Base-by-base conservation (phyloP, 2,888 invertebrate genomes). In the Dolichopus griseipennis region DNA sequence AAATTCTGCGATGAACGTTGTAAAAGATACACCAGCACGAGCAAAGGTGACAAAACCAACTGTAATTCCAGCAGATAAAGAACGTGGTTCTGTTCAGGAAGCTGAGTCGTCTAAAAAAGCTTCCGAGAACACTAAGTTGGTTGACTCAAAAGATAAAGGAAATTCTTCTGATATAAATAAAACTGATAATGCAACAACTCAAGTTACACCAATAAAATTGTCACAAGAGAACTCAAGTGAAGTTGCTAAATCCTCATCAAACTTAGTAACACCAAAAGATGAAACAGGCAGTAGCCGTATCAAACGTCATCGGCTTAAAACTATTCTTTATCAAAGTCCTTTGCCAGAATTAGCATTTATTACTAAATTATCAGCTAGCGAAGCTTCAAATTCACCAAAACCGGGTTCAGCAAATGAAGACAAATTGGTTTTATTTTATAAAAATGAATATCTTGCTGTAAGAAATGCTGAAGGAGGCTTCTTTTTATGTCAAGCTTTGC, bases 361-460 rank as follows among this genome's bases (percentile, higher is more conserved):
- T 22, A 89, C 91, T 4, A 91, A 91, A 78, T 84, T 90, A 66
- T 86, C 88, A 0, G 86, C 88, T 0, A 85, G 84, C 12, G 84
- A 85, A 71, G 82, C 85, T 27, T 76, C 76, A 15, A 85, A 85
- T 3, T 85, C 86, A 0, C 85, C 87, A 74, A 83, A 86, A 76
- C 75, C 75, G 9, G 75, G 74, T 73, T 73, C 75, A 2, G 84
- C 84, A 66, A 84, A 84, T 64, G 92, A 92, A 74, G 92, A 93
- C 73, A 92, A 91, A 76, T 86, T 93, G 63, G 90, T 92, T 74
- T 89, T 93, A 3, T 93, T 94, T 79, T 93, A 93, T 81, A 94
- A 93, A 79, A 92, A 92, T 78, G 93, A 94, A 81, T 95, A 93
- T 82, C 83, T 96, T 76, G 95, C 95, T 2, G 93, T 95, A 0